Evolutionary conservation across 2,113 vertebrate species (phyloP).

Genomic region (Bucco capensis): DNA sequence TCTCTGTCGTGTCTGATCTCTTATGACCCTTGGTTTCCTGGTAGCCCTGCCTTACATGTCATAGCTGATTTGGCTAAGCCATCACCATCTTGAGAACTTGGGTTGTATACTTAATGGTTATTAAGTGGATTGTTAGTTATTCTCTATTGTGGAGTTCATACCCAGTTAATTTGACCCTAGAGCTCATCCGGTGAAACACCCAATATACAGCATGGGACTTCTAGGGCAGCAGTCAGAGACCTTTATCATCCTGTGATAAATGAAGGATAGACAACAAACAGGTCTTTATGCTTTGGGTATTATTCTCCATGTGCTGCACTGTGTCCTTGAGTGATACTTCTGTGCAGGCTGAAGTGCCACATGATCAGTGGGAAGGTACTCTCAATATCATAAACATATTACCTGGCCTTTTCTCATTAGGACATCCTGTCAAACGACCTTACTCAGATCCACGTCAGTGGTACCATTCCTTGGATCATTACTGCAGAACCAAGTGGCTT

Average conservation of each 20-base stretch:
- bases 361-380: background rate
- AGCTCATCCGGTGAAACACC: background rate
- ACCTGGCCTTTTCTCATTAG: background rate
- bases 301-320: background rate
- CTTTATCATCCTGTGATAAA: background rate
- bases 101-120: background rate
- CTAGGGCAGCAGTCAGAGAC: too few species aligned
- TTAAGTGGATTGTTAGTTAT: background rate
- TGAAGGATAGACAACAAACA: background rate
- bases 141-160: background rate
- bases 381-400: background rate
- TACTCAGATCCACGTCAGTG: background rate
- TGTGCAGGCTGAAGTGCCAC: background rate
- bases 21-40: background rate
- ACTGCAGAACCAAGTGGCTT: background rate
- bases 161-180: background rate
- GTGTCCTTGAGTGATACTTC: background rate
- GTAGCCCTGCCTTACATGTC: background rate
- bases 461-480: background rate
- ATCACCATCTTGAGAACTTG: background rate
- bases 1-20: background rate
- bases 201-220: background rate
- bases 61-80: background rate
- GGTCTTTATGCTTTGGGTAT: background rate
- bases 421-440: background rate